Conservation (phyloP, 2,888 invertebrate genomes). For the Catotricha subobsoleta region DNA sequence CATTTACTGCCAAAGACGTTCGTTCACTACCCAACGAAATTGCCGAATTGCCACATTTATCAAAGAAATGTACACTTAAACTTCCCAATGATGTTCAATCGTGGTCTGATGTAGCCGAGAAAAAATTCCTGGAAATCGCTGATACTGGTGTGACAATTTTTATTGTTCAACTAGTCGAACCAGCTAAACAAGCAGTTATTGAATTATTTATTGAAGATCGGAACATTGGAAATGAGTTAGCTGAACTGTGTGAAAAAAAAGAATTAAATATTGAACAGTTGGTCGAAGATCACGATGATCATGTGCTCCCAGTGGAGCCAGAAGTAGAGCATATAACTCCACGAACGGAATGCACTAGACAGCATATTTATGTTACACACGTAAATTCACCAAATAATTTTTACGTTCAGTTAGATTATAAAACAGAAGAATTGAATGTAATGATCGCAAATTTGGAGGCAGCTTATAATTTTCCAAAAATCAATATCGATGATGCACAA, state of each 20-base stretch:
- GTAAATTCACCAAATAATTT: constrained; percentile 51
- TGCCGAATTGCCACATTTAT: constrained; percentile 37
- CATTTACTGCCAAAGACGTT: constrained; percentile 37
- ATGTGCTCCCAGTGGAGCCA: background rate
- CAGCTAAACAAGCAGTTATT: constrained; percentile 45
- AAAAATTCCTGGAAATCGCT: constrained; percentile 46
- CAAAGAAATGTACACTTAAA: constrained; percentile 41
- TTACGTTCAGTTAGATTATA: constrained; percentile 39
- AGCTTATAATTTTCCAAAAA: background rate
- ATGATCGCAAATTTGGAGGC: background rate
- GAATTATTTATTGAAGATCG: constrained; percentile 39
- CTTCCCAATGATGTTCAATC: constrained; percentile 36
- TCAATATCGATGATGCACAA: constrained; percentile 4
- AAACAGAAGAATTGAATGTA: background rate
- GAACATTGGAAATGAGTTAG: constrained; percentile 42
- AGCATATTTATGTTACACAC: constrained; percentile 47
- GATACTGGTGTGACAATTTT: constrained; percentile 53
- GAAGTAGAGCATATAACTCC: background rate
- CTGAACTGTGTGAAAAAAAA: constrained; percentile 32
- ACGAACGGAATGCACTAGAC: background rate
- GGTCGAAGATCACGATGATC: background rate
- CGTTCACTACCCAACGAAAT: constrained; percentile 41
- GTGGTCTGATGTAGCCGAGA: constrained; percentile 49
- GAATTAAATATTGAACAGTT: constrained; percentile 10
- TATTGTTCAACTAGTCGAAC: constrained; percentile 44